Evolutionary conservation across 53 echinoderm and acorn worm species (phyloP), one percentile per base, ranked within the genome.

Genomic region (Astropecten irregularis): DNA sequence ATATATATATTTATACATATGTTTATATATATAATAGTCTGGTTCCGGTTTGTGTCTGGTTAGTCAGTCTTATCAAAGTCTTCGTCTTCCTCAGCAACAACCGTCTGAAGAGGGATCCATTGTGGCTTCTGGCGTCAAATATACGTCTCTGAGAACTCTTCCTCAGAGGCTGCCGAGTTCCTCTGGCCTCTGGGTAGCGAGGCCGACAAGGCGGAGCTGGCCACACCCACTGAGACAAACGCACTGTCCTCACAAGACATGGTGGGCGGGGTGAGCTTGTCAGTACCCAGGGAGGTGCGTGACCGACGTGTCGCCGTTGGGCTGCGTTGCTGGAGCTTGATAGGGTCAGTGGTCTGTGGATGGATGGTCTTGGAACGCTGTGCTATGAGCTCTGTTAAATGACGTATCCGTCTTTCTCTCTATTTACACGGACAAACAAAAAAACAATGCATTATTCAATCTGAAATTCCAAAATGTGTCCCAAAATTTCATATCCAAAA

Each of bases 191-290:
- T 23, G 60, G 74, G 76, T 54, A 74, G 64, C 4, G 76, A 62
- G 51, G 86, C 79, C 29, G 94, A 89, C 35, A 87, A 73, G 27
- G 87, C 73, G n/a, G 54, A 54, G 56, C 90, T 90, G n/a, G 90
- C 81, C 0, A 88, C 76, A 6, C 90, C 92, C 57, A 90, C 90
- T 60, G 94, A 93, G 40, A 92, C 86, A 50, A 92, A 94, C 16
- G 99, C 99, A 82, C 94, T 94, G 84, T 99, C 99, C 77, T 99
- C 99, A 57, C 90, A 84, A 34, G 99, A 94, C 44, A 94, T 88
- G 44, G 88, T 88, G 34, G 94, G 94, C 29, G 94, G 94, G 21
- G 92, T 90, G 14, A 99, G 86, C 81, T 90, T 90, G 36, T 89
- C 93, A 11, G 91, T 76, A 14, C 85, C 68, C 19, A 84, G 83